Conservation (phyloP, 2,113 vertebrate species). For the Ophthalmolycus amberensis region DNA sequence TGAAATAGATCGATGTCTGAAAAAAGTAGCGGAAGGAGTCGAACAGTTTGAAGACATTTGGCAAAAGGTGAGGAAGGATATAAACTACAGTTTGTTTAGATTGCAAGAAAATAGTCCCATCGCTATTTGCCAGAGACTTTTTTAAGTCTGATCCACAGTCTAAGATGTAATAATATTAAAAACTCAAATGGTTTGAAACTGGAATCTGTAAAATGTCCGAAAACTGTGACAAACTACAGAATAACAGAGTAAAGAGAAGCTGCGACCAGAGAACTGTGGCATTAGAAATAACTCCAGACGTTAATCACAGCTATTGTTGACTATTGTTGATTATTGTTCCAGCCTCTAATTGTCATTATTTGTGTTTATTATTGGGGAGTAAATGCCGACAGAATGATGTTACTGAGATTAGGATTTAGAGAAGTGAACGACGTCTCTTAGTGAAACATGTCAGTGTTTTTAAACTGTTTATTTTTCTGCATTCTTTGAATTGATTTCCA, state of each 20-base stretch:
- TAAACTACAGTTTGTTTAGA: not conserved
- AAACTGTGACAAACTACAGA: not conserved
- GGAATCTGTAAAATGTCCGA: not conserved
- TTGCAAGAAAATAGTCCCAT: not conserved
- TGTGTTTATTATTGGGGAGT: not conserved
- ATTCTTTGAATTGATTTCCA: not conserved
- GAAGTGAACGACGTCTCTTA: not conserved
- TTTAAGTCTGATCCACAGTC: not conserved
- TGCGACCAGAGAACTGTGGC: not conserved
- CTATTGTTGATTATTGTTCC: not conserved
- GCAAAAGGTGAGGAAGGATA: slow-evolving; percentile 88
- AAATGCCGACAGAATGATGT: not conserved
- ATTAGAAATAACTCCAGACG: not conserved
- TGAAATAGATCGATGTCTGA: slow-evolving; percentile 96
- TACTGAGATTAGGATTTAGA: not conserved
- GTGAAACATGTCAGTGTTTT: not conserved
- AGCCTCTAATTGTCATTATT: not conserved
- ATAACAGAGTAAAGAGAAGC: not conserved
- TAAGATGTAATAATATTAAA: not conserved
- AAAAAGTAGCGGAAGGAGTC: slow-evolving; percentile 94
- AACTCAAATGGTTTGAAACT: not conserved
- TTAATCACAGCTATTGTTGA: not conserved
- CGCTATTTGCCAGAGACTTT: not conserved
- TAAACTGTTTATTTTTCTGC: not conserved
- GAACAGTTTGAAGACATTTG: slow-evolving; percentile 96